Evolutionary conservation across 2,888 invertebrate genomes (phyloP), one percentile per base, ranked within the genome.

Genomic region (Macaria liturata): DNA sequence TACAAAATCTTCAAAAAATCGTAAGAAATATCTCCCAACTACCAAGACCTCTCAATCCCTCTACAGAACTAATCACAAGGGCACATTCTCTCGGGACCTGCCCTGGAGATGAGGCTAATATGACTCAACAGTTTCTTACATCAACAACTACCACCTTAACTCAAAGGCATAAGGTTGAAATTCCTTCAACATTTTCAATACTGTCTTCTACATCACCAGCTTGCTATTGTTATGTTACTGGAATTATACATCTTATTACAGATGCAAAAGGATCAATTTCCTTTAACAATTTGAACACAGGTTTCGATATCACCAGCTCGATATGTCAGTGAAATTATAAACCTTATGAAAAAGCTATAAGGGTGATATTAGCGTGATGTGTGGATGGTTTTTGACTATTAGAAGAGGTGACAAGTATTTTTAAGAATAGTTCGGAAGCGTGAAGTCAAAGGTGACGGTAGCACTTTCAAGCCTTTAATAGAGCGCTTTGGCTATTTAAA

Each of bases 21-120:
- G n/a, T n/a, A n/a, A n/a, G n/a, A n/a, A n/a, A 20, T 20, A 20
- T 20, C 20, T 20, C 20, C 20, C 20, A 72, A 80, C 68, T 71
- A 84, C 74, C 81, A 83, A 84, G 65, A 75, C 61, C 46, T 9
- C 49, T 71, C 34, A 40, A 46, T 65, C 71, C 57, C 9, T 47
- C 54, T 56, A 71, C 69, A 69, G 70, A 74, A 80, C 83, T 87
- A 83, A 85, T 85, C 81, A 80, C 77, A 71, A 76, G 80, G 81
- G 80, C 70, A 66, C 65, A 66, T 80, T 81, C 86, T 80, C 83
- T 61, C 71, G 83, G 78, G 87, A 81, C 79, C 79, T 74, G 76
- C 81, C 80, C 79, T 76, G 65, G 74, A 85, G 88, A 90, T 90
- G 89, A 87, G 88, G 70, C 76, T 80, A 80, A 83, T 86, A 84